Percentiles rank a stretch among this genome's conserved stretches.
Conservation (phyloP, 2,888 invertebrate species). For the Lacanobia wlatinum region DNA sequence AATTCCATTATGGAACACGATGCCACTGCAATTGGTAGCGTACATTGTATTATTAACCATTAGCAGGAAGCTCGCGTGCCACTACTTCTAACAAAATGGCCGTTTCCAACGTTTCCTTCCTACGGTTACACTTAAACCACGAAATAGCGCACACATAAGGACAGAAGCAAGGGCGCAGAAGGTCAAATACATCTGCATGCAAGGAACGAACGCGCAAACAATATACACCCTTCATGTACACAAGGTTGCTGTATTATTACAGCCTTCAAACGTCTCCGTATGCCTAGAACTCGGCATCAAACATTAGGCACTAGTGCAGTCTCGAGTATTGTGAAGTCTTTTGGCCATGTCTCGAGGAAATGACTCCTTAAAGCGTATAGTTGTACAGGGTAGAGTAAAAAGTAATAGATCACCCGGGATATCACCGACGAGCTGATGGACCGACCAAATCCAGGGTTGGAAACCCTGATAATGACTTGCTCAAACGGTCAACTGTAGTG, state of each 20-base stretch:
- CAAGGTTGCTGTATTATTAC: neutral
- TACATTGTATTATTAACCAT: slow-evolving; percentile 50
- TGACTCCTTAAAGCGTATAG: neutral
- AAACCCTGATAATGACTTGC: too few relatives aligned
- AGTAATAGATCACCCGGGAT: too few relatives aligned
- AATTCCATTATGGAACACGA: slow-evolving; percentile 15
- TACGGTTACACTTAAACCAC: slow-evolving; percentile 23
- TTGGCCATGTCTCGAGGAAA: neutral
- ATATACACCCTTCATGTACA: neutral
- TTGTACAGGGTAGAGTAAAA: neutral
- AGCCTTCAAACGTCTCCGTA: neutral
- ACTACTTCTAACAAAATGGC: slow-evolving; percentile 43
- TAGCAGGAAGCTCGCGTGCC: slow-evolving; percentile 54
- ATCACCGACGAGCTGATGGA: too few relatives aligned
- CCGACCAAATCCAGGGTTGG: too few relatives aligned
- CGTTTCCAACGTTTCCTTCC: slow-evolving; percentile 49
- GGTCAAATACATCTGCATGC: neutral
- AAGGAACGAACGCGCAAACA: neutral
- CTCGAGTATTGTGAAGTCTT: neutral
- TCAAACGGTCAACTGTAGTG: too few relatives aligned
- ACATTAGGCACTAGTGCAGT: neutral
- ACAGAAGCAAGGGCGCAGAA: neutral
- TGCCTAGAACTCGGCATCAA: neutral
- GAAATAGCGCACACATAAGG: slow-evolving; percentile 6
- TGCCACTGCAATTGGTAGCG: slow-evolving; percentile 27